Evolutionary conservation across 2,888 invertebrate species (phyloP), one percentile per base, ranked within the genome.

Genomic region (Hermaeophaga mercurialis): DNA sequence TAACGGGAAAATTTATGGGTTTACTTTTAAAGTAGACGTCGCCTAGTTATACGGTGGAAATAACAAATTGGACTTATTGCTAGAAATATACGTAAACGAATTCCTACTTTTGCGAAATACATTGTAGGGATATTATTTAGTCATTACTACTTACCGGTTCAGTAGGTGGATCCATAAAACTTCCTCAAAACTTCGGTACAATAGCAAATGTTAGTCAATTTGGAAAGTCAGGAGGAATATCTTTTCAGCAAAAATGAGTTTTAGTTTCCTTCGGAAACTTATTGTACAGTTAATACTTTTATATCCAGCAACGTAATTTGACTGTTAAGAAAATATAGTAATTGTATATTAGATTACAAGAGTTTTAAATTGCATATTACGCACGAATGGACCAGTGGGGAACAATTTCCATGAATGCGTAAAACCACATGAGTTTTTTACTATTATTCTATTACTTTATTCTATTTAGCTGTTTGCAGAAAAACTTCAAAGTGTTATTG

Each of bases 201-300:
- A 34, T 43, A 48, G 53, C 48, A 58, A 58, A 58, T 48, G 58
- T 47, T 58, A 39, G 49, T 49, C 54, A 58, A 58, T 58, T 58
- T 38, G 18, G 19, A 43, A 34, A 48, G 38, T 45, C 48, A 54
- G 26, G 36, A 38, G 15, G 43, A 43, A 58, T 48, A 39, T 48
- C 34, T 43, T 36, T 57, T 48, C 6, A 28, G 36, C 53, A 54
- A 43, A 41, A 34, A 47, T 52, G 14, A 24, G 34, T 38, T 53
- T 38, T 43, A 15, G 15, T 36, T 36, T 36, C 17, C 36, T 36
- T 2, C 8, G 17, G 9, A 36, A 36, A 36, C 8, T 36, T 36
- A 31, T 12, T n/a, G n/a, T n/a, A n/a, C n/a, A n/a, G n/a, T n/a
- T n/a, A n/a, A n/a, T n/a, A n/a, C n/a, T n/a, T n/a, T n/a, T n/a